Evolutionary conservation across 2,797 vertebrate species (phyloP), one percentile per base, ranked within the genome.

Genomic region (Chelon labrosus): DNA sequence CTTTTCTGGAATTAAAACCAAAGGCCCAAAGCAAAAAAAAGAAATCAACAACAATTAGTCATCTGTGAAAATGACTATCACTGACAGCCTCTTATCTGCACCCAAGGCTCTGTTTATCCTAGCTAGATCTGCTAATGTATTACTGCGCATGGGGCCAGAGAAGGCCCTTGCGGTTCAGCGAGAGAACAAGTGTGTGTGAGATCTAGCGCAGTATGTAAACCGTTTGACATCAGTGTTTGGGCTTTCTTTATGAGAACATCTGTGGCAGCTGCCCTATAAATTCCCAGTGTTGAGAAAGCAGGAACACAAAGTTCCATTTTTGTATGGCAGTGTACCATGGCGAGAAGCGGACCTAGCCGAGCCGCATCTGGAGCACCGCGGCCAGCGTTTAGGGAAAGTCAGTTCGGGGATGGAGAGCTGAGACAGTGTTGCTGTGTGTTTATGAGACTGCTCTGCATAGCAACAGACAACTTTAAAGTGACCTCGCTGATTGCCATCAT

Each of bases 251-350:
- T 90, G 91, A 87, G 92, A 93, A 93, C 94, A 95, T 95, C 92
- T 95, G 94, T 73, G 70, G 89, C 93, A 94, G 93, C 93, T 94
- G 94, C 93, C 87, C 89, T 85, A 93, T 94, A 93, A 94, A 95
- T 92, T 92, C 89, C 69, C 87, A 76, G 88, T 78, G 85, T 90
- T 92, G 88, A 91, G 88, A 93, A 93, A 93, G 91, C 84, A 90
- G 82, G 85, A 93, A 94, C 90, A 95, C 84, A 93, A 94, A 92
- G 90, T 88, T 82, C 76, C 73, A 91, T 93, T 95, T 95, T 93
- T 92, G 85, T 91, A 88, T 92, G 89, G 89, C 94, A 93, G 87
- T 92, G 91, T 94, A 92, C 88, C 93, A 92, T 94, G 65, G 83
- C 88, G 22, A 82, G 58, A 75, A 88, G 78, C 55, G 11, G 86